A percentile compares a stretch with the other conserved stretches of the same genome.
Conservation (phyloP, 1,140 invertebrate genomes). For the Pararge aegeria region DNA sequence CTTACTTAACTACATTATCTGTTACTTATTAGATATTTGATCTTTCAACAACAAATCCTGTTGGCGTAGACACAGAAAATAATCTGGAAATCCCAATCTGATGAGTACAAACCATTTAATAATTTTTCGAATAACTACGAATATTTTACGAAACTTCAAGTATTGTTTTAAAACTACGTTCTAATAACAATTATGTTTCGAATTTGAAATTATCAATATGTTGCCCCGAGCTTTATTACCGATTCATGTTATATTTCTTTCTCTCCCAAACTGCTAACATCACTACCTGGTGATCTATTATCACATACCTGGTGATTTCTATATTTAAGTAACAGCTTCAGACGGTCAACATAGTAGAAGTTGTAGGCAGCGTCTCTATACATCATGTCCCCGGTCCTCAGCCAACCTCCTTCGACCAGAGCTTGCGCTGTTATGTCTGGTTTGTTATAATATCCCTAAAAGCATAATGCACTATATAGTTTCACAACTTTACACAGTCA, state of each 20-base stretch:
- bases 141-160: too few relatives aligned
- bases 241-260: not conserved
- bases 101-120: too few relatives aligned
- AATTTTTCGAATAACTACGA: too few relatives aligned
- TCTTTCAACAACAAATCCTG: too few relatives aligned
- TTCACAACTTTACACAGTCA: not conserved
- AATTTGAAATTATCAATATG: too few relatives aligned
- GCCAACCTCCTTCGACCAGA: constrained; percentile 82
- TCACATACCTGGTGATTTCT: constrained; percentile 29
- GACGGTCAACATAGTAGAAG: constrained; percentile 84
- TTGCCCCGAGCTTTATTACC: too few relatives aligned
- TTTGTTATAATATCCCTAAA: constrained; percentile 44
- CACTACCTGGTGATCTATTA: not conserved
- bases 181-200: too few relatives aligned
- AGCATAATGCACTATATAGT: not conserved
- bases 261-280: not conserved
- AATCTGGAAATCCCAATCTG: too few relatives aligned
- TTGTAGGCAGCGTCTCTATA: constrained; percentile 84
- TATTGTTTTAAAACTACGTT: too few relatives aligned
- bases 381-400: constrained; percentile 86
- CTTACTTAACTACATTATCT: too few relatives aligned
- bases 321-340: constrained; percentile 83
- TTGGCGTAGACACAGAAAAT: too few relatives aligned
- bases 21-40: too few relatives aligned
- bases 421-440: constrained; percentile 74